Evolutionary conservation across 64 coral and sea anemone genomes (phyloP).

Genomic region (Anthopleura sola): DNA sequence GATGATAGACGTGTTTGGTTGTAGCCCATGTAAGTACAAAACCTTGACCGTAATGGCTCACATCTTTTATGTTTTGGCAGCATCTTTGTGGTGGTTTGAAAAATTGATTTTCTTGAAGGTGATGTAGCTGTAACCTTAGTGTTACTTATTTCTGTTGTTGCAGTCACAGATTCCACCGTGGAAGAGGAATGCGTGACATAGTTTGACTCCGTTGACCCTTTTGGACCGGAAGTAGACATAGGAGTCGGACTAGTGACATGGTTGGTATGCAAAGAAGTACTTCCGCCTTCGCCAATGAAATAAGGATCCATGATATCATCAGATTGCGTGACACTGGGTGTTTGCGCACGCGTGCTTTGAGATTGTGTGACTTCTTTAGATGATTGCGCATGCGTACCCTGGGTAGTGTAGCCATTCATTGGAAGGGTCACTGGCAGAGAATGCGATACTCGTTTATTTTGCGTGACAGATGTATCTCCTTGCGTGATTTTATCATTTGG

Average conservation of each 20-base stretch:
- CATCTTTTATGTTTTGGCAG: not conserved
- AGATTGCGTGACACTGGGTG: not conserved
- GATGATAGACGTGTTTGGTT: slow-evolving; percentile 2
- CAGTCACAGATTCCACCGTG: not conserved
- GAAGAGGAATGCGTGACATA: not conserved
- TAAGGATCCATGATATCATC: not conserved
- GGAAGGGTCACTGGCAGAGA: not conserved
- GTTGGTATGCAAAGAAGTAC: not conserved
- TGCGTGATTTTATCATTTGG: not conserved
- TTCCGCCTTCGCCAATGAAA: not conserved
- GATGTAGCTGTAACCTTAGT: not conserved
- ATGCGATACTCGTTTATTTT: not conserved
- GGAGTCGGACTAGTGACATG: not conserved
- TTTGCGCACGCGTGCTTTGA: not conserved
- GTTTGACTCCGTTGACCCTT: not conserved
- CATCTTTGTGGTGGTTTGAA: not conserved
- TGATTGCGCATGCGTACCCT: not conserved
- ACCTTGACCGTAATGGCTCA: slow-evolving; percentile 19
- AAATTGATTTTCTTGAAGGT: not conserved
- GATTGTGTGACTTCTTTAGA: not conserved
- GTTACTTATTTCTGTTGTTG: not conserved
- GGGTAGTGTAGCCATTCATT: not conserved
- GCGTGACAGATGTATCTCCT: not conserved
- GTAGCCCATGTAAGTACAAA: slow-evolving; percentile 53
- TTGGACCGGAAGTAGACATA: not conserved